Evolutionary conservation across 2,113 vertebrate species (phyloP).

Genomic region (Nansenia antarctica): DNA sequence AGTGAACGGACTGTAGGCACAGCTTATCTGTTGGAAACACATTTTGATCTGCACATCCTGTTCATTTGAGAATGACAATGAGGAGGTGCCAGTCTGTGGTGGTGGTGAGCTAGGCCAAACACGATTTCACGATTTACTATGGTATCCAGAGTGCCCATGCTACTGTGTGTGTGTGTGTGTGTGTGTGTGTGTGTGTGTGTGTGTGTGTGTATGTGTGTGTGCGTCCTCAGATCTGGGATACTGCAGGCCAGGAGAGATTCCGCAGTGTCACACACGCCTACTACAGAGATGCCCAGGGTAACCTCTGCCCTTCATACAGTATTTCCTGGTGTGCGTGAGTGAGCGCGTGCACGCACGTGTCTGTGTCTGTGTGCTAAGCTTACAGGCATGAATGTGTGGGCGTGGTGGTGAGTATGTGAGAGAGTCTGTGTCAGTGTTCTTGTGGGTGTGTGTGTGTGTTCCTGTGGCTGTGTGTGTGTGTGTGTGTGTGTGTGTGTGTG

Average conservation of each 20-base stretch:
- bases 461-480: too few species aligned
- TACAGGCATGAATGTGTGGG: not conserved
- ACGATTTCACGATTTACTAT: too few species aligned
- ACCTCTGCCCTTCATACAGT: slow-evolving; percentile 40
- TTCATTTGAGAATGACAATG: slow-evolving; percentile 37
- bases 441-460: not conserved
- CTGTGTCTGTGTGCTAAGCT: not conserved
- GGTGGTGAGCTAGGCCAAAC: not conserved
- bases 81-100: slow-evolving; percentile 39
- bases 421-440: not conserved
- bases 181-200: slow-evolving; percentile 18
- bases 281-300: slow-evolving; percentile 97
- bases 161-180: not conserved
- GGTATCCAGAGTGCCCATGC: not conserved
- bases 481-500: slow-evolving; percentile 7
- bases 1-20: not conserved
- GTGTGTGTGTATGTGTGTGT: slow-evolving; percentile 26
- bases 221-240: slow-evolving; percentile 92
- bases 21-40: slow-evolving; percentile 11
- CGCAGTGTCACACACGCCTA: slow-evolving; percentile 97
- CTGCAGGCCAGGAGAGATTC: slow-evolving; percentile 95
- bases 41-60: slow-evolving; percentile 36
- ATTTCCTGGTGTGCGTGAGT: slow-evolving; percentile 26
- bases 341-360: not conserved
- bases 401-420: too few species aligned